Evolutionary conservation across 2,888 invertebrate species (phyloP), one percentile per base, ranked within the genome.

Genomic region (Leucophora obtusa): DNA sequence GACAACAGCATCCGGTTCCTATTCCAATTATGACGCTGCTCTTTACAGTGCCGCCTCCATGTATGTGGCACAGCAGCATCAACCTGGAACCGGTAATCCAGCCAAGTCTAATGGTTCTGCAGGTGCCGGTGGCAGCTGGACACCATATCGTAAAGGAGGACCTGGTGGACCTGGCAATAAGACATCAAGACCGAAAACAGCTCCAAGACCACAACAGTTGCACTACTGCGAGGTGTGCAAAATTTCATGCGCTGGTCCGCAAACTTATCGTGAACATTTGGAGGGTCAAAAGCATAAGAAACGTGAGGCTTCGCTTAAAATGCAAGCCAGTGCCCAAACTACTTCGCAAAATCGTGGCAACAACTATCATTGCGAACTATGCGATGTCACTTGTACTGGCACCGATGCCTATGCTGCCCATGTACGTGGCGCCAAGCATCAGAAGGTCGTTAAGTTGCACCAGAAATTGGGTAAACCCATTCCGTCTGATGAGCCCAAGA

Each of bases 201-300:
- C 96, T 73, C 96, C 97, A 17, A 96, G 97, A 87, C 96, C 97
- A 35, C 97, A 97, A 89, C 97, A 97, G 89, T 92, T 98, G 83
- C 98, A 98, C 91, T 99, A 98, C 91, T 99, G 99, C 90, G 98
- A 99, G 90, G 97, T 98, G 14, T 99, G 99, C 91, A 98, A 99
- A 91, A 98, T 99, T 87, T 98, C 98, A 87, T 98, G 97, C 91
- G 97, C 97, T 83, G 97, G 97, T 0, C 97, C 97, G 4, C 96
- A 96, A 92, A 97, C 97, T 0, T 97, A 97, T 89, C 93, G 96
- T 83, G 99, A 99, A 90, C 99, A 99, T 92, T 92, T 99, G 88
- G 98, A 98, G 89, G 99, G 99, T 0, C 98, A 98, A 91, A 97
- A 98, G 91, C 99, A 99, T 91, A 99, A 99, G 93, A 99, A 98